Base-by-base conservation (phyloP, 2,888 invertebrate species). In the Lochmaea crataegi region DNA sequence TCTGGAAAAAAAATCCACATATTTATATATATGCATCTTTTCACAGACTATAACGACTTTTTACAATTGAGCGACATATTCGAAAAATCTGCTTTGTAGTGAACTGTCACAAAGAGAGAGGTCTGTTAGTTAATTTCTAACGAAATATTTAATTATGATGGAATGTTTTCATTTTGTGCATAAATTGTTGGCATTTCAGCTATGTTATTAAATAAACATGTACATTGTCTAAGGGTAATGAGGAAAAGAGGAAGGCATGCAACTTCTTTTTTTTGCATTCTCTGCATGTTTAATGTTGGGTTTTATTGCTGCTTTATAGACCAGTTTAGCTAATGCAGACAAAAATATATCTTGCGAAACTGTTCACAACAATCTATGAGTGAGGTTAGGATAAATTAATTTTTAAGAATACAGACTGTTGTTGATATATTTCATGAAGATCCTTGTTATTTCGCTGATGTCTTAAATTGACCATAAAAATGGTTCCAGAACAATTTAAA, bases 61-160 rank as follows among this genome's bases (percentile, higher is more conserved):
- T 38, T 38, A 38, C 32, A 53, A 53, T 9, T 53, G 10, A 9
- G 2, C 10, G 3, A 53, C 9, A 32, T 58, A 58, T 58, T 32
- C 6, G 22, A 32, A 32, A n/a, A 58, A 58, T 32, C 14, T 32
- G 58, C 12, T 32, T 58, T 26, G 32, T 26, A 26, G 26, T 58
- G 3, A 53, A 18, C 14, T 51, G 6, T 5, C n/a, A n/a, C 53
- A 58, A 32, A 58, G 58, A 32, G 14, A 58, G 26, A 32, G 32
- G 32, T 32, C 2, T 32, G n/a, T 26, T 6, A 58, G n/a, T 58
- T 58, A 32, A 32, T 32, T 58, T n/a, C 58, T 16, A 1, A 53
- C 53, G 18, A n/a, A 58, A 58, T 58, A 58, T 58, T 58, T 32
- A 58, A 58, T 58, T 58, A 58, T 58, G 58, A 58, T 58, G 58